These are phyloP conservation scores for Bambusicola thoracicus DNA, from an alignment of 2,113 vertebrate species.

Conservation along the genomic window DNA sequence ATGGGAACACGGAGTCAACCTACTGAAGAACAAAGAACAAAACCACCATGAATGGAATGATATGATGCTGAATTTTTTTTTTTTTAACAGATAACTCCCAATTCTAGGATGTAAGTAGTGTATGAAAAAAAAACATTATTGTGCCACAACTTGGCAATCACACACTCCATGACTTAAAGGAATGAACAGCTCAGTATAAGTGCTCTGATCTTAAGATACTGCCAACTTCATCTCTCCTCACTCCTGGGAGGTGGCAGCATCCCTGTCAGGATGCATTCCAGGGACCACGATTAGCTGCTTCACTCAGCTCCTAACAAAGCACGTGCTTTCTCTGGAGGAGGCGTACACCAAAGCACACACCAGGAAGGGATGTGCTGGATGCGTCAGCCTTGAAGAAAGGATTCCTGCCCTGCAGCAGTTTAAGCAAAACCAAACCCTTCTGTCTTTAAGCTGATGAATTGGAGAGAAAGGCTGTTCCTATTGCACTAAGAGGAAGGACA, in stretches of 20 bases:
- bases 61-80: not conserved
- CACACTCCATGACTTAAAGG: not conserved
- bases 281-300: not conserved
- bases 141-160: not conserved
- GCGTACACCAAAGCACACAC: not conserved
- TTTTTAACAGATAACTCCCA: not conserved
- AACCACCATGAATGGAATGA: not conserved
- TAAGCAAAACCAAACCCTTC: not conserved
- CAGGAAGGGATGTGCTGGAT: not conserved
- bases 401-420: not conserved
- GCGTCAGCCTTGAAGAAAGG: not conserved
- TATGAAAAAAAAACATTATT: not conserved
- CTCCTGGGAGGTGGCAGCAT: not conserved
- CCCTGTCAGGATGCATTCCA: not conserved
- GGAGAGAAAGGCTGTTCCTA: accelerated
- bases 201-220: not conserved
- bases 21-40: not conserved
- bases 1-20: not conserved
- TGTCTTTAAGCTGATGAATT: not conserved
- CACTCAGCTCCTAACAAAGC: not conserved
- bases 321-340: not conserved
- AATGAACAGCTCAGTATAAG: not conserved
- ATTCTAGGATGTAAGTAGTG: not conserved
- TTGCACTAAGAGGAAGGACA: not conserved
- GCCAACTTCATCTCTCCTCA: not conserved